These are phyloP conservation scores for Stomatorhinus walkeri DNA, from an alignment of 2,797 vertebrate genomes.

Conservation along the genomic window DNA sequence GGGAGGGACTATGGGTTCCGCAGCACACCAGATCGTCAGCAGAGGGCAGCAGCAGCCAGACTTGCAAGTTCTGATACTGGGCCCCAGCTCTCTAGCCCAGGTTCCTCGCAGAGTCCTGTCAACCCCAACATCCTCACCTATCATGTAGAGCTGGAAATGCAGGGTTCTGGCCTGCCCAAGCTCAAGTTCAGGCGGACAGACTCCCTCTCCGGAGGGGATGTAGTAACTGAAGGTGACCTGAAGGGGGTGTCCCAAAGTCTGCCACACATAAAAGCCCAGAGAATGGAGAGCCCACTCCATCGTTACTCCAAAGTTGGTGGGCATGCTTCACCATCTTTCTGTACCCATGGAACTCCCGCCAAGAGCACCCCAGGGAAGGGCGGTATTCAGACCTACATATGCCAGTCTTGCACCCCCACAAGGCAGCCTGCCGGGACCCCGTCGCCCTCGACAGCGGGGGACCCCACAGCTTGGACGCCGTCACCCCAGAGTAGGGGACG, in stretches of 20 bases:
- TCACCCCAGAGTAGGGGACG: slow-evolving; percentile 79
- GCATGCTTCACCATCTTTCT: slow-evolving; percentile 66
- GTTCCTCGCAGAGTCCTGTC: slow-evolving; percentile 26
- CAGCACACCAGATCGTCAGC: slow-evolving; percentile 69
- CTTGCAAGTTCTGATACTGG: slow-evolving; percentile 48
- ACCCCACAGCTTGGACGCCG: slow-evolving; percentile 64
- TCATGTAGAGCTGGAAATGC: slow-evolving; percentile 83
- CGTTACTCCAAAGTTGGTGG: slow-evolving; percentile 62
- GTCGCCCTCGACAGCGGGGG: slow-evolving; percentile 58
- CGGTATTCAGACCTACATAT: slow-evolving; percentile 80
- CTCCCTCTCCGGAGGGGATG: slow-evolving; percentile 48
- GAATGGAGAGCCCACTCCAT: slow-evolving; percentile 49
- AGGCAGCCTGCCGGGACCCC: slow-evolving; percentile 50
- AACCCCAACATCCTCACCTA: slow-evolving; percentile 57
- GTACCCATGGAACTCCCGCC: slow-evolving; percentile 61
- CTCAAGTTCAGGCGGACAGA: slow-evolving; percentile 74
- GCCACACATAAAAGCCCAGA: slow-evolving; percentile 36
- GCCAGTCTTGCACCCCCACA: slow-evolving; percentile 86
- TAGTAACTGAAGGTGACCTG: slow-evolving; percentile 26
- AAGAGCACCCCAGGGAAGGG: slow-evolving; percentile 72
- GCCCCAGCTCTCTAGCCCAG: slow-evolving; percentile 49
- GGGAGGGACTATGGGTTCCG: slow-evolving; percentile 58
- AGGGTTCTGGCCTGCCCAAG: slow-evolving; percentile 78
- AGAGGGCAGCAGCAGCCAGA: slow-evolving; percentile 66
- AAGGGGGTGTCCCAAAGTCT: background rate